Conservation (phyloP, 2,113 vertebrate genomes). For the Myxocyprinus asiaticus region DNA sequence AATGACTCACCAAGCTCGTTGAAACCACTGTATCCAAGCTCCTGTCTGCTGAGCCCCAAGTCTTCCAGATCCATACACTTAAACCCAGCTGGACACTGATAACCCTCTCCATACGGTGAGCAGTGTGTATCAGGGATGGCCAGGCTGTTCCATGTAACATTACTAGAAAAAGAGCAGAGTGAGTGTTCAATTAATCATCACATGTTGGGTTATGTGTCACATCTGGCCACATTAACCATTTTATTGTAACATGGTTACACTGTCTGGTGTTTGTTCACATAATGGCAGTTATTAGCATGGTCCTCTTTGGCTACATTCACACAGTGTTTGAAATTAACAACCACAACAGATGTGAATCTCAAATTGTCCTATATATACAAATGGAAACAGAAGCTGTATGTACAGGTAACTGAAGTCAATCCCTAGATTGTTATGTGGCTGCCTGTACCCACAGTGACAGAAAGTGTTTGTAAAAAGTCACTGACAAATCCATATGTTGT, state of each 20-base stretch:
- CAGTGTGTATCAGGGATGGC: conserved; percentile 98
- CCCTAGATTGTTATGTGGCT: no score
- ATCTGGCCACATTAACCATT: conserved; percentile 1
- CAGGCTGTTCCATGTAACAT: conserved; percentile 96
- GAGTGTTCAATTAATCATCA: background rate
- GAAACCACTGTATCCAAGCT: conserved; percentile 99
- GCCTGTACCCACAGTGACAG: no score
- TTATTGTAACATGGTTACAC: background rate
- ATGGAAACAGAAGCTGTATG: no score
- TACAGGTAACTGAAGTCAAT: no score
- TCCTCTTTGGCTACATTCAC: no score
- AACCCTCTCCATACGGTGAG: conserved; percentile 94
- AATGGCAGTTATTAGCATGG: no score
- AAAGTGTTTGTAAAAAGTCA: no score
- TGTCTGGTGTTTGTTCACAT: conserved; percentile 1
- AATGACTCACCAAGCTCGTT: conserved; percentile 91
- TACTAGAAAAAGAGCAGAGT: conserved; percentile 69
- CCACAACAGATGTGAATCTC: no score
- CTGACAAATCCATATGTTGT: no score
- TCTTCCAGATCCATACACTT: conserved; percentile 92
- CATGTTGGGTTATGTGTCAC: background rate
- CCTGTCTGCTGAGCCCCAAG: conserved; percentile 93
- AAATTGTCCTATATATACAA: no score
- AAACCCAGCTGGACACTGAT: conserved; percentile 94
- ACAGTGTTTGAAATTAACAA: no score